Evolutionary conservation across 2,797 vertebrate genomes (phyloP), one percentile per base, ranked within the genome.

Genomic region (Scarus forsteni): DNA sequence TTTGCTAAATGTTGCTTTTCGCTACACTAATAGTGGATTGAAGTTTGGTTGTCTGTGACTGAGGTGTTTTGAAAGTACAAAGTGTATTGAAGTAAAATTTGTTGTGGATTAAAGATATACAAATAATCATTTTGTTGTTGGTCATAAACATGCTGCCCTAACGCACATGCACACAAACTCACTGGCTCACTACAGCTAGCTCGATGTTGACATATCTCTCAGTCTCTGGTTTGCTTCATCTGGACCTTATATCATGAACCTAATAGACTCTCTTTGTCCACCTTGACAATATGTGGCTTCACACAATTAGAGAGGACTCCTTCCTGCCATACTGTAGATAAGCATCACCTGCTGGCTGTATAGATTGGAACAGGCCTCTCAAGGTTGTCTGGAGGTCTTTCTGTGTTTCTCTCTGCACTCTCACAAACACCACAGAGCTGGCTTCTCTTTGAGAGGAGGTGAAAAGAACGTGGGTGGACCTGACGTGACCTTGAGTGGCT

Each of bases 351-450:
- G 85, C 87, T 88, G 85, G 83, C 81, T 79, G 65, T 81, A 86
- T 91, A 93, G 92, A 92, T 91, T 90, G 89, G 84, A 92, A 80
- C 74, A 80, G 76, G 69, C 71, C 61, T 65, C 81, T 64, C 91
- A 93, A 94, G 93, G 92, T 93, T 91, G 93, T 93, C 91, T 93
- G 80, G 92, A 93, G 93, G 93, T 93, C 91, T 70, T 76, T 70
- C 79, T 85, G 76, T 88, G 87, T 90, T 89, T 65, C 58, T 79
- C 77, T 66, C 70, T 10, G 46, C 61, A 74, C 80, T 83, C 81
- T 63, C 60, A 75, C 70, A 73, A 80, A 77, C 70, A 79, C 68
- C 51, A 52, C 66, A 61, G 66, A 52, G 80, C 81, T 58, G 12
- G 49, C 77, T 81, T 55, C 79, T 87, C 65, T 34, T 73, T 90